These are phyloP conservation scores for Temnothorax ravouxi DNA, from an alignment of 2,888 invertebrate species.

Conservation along the genomic window DNA sequence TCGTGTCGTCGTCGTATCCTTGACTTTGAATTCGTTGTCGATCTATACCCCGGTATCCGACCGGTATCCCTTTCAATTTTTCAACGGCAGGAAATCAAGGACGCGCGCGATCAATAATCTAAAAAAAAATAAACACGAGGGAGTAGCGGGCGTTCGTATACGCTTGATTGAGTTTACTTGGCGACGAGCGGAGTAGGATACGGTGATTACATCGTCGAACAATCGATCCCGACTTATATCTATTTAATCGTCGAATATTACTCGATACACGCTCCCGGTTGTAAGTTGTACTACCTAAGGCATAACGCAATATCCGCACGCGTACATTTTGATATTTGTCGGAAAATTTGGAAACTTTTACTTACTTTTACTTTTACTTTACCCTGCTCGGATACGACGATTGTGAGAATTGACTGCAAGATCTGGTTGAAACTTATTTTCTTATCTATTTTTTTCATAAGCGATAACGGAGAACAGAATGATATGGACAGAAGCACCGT, in stretches of 20 bases:
- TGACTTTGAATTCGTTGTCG: slow-evolving; percentile 72
- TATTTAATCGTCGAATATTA: slow-evolving; percentile 7
- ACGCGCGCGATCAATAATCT: slow-evolving; percentile 75
- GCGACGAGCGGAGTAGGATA: slow-evolving; percentile 5
- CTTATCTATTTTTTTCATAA: background rate
- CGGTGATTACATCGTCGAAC: slow-evolving; percentile 24
- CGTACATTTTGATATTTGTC: background rate
- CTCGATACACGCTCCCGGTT: background rate
- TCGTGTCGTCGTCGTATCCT: slow-evolving; percentile 52
- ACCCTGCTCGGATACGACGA: background rate
- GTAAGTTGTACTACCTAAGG: too few relatives aligned
- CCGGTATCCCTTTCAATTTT: slow-evolving; percentile 75
- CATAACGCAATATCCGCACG: background rate
- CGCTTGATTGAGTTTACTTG: slow-evolving; percentile 6
- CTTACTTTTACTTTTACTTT: background rate
- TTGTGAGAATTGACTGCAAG: background rate
- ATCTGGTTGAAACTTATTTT: background rate
- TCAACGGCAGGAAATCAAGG: slow-evolving; percentile 78
- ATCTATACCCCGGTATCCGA: slow-evolving; percentile 46
- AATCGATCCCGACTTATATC: slow-evolving; percentile 2
- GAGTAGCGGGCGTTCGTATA: slow-evolving; percentile 45
- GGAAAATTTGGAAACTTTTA: too few relatives aligned
- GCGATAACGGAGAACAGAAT: background rate
- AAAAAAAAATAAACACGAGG: slow-evolving; percentile 68
- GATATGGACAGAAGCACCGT: slow-evolving; percentile 9